Evolutionary conservation across 2,888 invertebrate species (phyloP).

Genomic region (Carterocephalus palaemon): DNA sequence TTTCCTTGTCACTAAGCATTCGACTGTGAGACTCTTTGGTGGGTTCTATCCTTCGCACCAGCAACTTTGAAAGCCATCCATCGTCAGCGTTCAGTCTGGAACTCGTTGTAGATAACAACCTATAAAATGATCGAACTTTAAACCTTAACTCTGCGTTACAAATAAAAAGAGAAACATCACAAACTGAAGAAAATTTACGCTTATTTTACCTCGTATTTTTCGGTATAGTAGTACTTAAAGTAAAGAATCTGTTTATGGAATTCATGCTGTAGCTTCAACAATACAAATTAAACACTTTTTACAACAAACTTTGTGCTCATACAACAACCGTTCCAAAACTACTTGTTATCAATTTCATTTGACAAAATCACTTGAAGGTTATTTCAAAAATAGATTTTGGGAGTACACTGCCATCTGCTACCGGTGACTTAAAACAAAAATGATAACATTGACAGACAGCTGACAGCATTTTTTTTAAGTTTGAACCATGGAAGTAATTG

Average conservation of each 20-base stretch:
- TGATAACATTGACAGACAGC: conserved; percentile 27
- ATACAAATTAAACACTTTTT: conserved; percentile 31
- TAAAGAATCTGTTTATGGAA: conserved; percentile 59
- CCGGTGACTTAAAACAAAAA: conserved; percentile 37
- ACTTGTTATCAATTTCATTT: conserved; percentile 67
- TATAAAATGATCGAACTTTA: conserved; percentile 44
- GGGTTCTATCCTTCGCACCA: conserved; percentile 94
- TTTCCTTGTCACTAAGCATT: conserved; percentile 97
- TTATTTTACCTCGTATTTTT: conserved; percentile 61
- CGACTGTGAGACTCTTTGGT: conserved; percentile 98
- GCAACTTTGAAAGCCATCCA: conserved; percentile 92
- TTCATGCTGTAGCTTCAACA: conserved; percentile 51
- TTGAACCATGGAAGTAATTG: conserved; percentile 12
- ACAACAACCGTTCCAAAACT: conserved; percentile 24
- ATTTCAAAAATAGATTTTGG: conserved; percentile 67
- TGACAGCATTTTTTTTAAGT: background rate
- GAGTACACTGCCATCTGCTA: conserved; percentile 55
- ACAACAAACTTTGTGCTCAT: conserved; percentile 28
- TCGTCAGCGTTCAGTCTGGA: conserved; percentile 74
- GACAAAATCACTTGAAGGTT: conserved; percentile 78
- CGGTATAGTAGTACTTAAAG: conserved; percentile 52
- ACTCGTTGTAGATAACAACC: conserved; percentile 64
- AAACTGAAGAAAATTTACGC: conserved; percentile 11
- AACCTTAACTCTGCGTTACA: conserved; percentile 17
- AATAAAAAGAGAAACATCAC: conserved; percentile 1